Base-by-base conservation (phyloP, 2,888 invertebrate species). In the Ptilodon capucinus region DNA sequence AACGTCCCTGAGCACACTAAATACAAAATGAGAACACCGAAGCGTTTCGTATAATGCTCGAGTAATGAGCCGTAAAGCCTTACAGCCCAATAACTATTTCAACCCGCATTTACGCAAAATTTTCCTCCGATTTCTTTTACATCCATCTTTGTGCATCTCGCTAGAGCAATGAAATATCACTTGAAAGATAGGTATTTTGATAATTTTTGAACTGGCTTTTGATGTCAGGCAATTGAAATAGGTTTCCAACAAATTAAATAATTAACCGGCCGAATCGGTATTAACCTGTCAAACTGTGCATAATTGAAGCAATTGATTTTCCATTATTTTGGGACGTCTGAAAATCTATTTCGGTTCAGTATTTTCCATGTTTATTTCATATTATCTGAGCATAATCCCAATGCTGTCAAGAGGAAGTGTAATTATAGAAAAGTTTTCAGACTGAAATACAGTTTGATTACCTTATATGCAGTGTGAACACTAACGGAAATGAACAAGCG, bases 401-500 rank as follows among this genome's bases (percentile, higher is more conserved):
- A 19, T 16, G 8, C 14, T 5, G 17, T 18, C 35, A 42, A 46
- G 8, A 41, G 8, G 13, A 14, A 32, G n/a, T 2, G 9, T 34
- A 46, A 40, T 44, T 32, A 51, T 17, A 17, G 40, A 36, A 48
- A 13, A 32, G 46, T 35, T 17, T 16, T 43, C 35, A 42, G 14
- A 30, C 34, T 28, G 38, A 28, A 51, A 58, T 47, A 45, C 34
- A 40, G 38, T 30, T n/a, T 17, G 32, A 54, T 57, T 51, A 44
- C n/a, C 38, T 48, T 30, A 35, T 35, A 40, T 52, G 45, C 54
- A 51, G 45, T 52, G 48, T 19, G 36, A 36, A 40, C n/a, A 35
- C 23, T 21, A 21, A 36, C 46, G 54, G 51, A 60, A 60, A 60
- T 60, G 42, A 40, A 54, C 55, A 54, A 52, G 36, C 34, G 30